Evolutionary conservation across 2,888 invertebrate genomes (phyloP).

Genomic region (Sinodicranocentrus sp.): DNA sequence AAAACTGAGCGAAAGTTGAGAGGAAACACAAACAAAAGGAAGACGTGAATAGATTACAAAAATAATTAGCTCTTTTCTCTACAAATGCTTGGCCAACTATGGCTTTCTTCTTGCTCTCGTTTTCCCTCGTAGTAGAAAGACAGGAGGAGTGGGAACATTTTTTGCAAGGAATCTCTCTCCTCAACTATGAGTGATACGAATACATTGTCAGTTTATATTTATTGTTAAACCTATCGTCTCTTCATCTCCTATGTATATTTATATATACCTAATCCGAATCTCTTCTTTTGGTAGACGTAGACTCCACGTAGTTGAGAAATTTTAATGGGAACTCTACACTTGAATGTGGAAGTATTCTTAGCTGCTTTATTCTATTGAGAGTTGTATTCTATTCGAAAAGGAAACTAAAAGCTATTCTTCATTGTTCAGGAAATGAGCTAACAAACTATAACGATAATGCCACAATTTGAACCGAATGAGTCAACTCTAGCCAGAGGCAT

Average conservation of each 20-base stretch:
- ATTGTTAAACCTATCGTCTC: too few species aligned
- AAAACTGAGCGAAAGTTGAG: constrained; percentile 24
- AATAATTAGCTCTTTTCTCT: constrained; percentile 71
- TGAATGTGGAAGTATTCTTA: too few species aligned
- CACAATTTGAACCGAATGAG: too few species aligned
- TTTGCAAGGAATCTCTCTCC: too few species aligned
- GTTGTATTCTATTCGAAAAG: constrained; percentile 35
- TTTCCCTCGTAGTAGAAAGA: not conserved
- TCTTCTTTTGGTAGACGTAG: too few species aligned
- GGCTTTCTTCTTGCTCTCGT: not conserved
- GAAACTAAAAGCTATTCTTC: constrained; percentile 40
- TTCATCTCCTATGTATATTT: too few species aligned
- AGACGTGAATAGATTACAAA: constrained; percentile 72
- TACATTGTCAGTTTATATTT: too few species aligned
- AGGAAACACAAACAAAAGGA: constrained; percentile 67
- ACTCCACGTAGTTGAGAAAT: too few species aligned
- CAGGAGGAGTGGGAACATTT: too few species aligned
- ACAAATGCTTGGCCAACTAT: not conserved
- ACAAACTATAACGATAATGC: constrained; percentile 41
- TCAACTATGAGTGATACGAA: not conserved
- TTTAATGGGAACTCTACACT: too few species aligned
- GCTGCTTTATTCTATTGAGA: constrained; percentile 12
- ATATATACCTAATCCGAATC: too few species aligned
- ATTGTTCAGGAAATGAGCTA: constrained; percentile 40
- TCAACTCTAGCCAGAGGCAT: too few species aligned